These are phyloP conservation scores for Brachystomella parvula DNA, from an alignment of 1,140 invertebrate genomes.

Conservation along the genomic window DNA sequence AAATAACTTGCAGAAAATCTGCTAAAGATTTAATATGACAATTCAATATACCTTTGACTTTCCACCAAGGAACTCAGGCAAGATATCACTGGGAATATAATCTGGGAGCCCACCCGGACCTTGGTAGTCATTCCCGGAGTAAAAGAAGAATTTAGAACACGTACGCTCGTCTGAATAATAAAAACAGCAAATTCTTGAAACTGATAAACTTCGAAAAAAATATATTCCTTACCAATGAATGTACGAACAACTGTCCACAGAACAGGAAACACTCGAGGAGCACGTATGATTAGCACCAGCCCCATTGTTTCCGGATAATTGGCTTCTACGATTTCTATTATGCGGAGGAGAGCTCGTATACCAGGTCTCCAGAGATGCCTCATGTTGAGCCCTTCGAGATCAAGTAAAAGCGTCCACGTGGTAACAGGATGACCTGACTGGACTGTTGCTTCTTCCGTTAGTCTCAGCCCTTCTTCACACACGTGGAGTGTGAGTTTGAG, in stretches of 20 bases:
- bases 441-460: slow-evolving; percentile 74
- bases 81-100: slow-evolving; percentile 74
- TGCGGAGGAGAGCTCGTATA: slow-evolving; percentile 63
- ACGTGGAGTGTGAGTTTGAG: slow-evolving; percentile 77
- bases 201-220: slow-evolving; percentile 15
- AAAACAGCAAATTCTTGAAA: slow-evolving; percentile 24
- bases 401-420: slow-evolving; percentile 83
- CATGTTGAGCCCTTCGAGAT: slow-evolving; percentile 91
- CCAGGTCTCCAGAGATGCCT: slow-evolving; percentile 74
- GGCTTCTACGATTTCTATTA: slow-evolving; percentile 89
- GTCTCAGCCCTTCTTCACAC: slow-evolving; percentile 72
- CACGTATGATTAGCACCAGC: slow-evolving; percentile 70
- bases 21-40: not conserved
- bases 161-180: slow-evolving; percentile 77
- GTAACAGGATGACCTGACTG: slow-evolving; percentile 66
- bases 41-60: slow-evolving; percentile 62
- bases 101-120: slow-evolving; percentile 67
- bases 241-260: slow-evolving; percentile 94
- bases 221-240: slow-evolving; percentile 63
- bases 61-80: slow-evolving; percentile 87
- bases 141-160: slow-evolving; percentile 86
- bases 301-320: slow-evolving; percentile 97
- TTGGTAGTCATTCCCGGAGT: slow-evolving; percentile 71
- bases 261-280: slow-evolving; percentile 88
- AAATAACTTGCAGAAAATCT: not conserved